These are phyloP conservation scores for Syndactyla subalaris DNA, from an alignment of 2,797 vertebrate species.

Conservation along the genomic window DNA sequence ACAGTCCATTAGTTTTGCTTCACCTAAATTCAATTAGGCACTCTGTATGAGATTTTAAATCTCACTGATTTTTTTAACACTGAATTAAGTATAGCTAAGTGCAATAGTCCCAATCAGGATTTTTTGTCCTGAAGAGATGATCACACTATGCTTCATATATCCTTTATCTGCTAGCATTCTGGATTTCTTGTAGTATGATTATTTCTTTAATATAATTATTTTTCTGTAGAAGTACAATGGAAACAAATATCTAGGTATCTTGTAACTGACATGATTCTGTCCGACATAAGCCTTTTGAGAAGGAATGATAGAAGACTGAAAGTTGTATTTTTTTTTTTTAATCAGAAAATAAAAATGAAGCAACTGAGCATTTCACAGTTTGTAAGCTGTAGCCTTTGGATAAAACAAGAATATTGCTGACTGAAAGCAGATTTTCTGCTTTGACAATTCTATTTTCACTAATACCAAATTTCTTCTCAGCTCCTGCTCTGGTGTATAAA, in stretches of 20 bases:
- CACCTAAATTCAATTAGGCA: conserved; percentile 69
- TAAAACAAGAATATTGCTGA: not conserved
- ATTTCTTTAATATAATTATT: not conserved
- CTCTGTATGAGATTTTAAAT: conserved; percentile 54
- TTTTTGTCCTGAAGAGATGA: conserved; percentile 29
- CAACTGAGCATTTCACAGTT: not conserved
- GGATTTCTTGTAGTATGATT: not conserved
- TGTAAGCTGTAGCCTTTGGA: not conserved
- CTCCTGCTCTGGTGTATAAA: not conserved
- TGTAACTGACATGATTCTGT: not conserved
- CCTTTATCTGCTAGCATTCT: not conserved
- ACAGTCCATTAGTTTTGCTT: conserved; percentile 58
- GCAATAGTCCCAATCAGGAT: not conserved
- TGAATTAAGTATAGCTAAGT: conserved; percentile 37
- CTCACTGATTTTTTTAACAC: conserved; percentile 8
- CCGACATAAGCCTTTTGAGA: not conserved
- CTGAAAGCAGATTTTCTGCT: conserved; percentile 14
- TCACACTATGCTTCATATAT: not conserved
- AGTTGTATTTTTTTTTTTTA: not conserved
- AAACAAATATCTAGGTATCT: not conserved
- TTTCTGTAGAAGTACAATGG: not conserved
- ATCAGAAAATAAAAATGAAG: not conserved
- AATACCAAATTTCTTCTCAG: not conserved
- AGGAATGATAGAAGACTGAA: not conserved
- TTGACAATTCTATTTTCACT: not conserved